Evolutionary conservation across 2,797 vertebrate species (phyloP).

Genomic region (Fratercula arctica): DNA sequence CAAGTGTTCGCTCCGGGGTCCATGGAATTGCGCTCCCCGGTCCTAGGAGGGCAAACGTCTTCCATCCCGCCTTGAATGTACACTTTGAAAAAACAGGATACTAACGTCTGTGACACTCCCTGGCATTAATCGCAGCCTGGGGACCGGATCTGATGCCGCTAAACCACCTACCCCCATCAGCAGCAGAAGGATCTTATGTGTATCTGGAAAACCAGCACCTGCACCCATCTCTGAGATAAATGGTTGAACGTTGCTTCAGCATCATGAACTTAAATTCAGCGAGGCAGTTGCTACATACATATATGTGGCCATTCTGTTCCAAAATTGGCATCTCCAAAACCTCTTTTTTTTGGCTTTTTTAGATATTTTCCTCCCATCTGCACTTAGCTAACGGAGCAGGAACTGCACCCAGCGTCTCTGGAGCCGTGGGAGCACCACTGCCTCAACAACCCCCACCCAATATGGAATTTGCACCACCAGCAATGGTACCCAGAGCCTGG

Average conservation of each 20-base stretch:
- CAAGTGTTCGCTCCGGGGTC: background rate
- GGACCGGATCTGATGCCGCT: fast-evolving
- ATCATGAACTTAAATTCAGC: background rate
- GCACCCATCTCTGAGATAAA: fast-evolving
- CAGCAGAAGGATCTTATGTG: fast-evolving
- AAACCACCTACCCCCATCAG: fast-evolving
- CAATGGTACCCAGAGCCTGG: fast-evolving
- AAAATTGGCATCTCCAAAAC: background rate
- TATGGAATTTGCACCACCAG: fast-evolving
- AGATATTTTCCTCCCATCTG: background rate
- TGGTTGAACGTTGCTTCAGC: background rate
- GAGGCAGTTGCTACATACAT: no score
- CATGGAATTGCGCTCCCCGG: fast-evolving
- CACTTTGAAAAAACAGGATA: background rate
- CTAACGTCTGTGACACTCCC: background rate
- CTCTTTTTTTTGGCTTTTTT: background rate
- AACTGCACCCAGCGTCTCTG: background rate
- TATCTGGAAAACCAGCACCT: background rate
- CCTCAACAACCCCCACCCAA: background rate
- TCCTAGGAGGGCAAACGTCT: background rate
- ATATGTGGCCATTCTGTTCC: background rate
- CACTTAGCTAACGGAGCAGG: fast-evolving
- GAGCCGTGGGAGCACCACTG: background rate
- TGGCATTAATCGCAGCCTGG: background rate
- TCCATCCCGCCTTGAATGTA: background rate